Evolutionary conservation across 2,113 vertebrate species (phyloP).

Genomic region (Megaleporinus macrocephalus): DNA sequence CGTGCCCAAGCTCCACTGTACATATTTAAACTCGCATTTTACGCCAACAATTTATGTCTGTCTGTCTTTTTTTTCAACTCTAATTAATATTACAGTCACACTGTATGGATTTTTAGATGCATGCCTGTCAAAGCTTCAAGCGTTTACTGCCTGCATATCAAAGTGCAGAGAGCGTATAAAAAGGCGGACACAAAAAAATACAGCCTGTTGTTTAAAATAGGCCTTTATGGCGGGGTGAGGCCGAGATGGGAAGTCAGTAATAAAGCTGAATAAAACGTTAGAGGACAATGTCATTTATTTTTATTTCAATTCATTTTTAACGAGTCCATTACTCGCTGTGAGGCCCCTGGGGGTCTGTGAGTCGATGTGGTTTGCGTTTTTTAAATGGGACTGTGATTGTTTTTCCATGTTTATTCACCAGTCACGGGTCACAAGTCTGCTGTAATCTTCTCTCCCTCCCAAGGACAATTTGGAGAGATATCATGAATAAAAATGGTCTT

Average conservation of each 20-base stretch:
- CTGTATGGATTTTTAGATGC: neutral
- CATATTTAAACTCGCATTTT: no score
- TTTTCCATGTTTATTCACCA: constrained; percentile 83
- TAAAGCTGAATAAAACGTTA: constrained; percentile 46
- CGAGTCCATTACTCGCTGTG: constrained; percentile 64
- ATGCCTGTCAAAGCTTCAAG: neutral
- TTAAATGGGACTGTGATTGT: constrained; percentile 77
- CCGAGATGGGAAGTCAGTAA: constrained; percentile 36
- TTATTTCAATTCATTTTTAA: constrained; percentile 67
- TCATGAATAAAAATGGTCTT: constrained; percentile 83
- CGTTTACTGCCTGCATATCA: neutral
- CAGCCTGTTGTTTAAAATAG: constrained; percentile 23
- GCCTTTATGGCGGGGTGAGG: neutral
- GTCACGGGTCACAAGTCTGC: constrained; percentile 71
- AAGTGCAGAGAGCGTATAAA: neutral
- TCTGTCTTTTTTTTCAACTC: no score
- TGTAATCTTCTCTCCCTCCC: constrained; percentile 75
- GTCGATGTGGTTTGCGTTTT: constrained; percentile 65
- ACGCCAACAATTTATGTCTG: no score
- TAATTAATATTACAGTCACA: neutral
- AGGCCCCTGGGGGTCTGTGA: constrained; percentile 48
- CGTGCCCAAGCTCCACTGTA: no score
- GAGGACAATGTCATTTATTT: constrained; percentile 61
- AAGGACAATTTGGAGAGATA: constrained; percentile 81
- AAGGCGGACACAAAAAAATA: neutral